These are phyloP conservation scores for Patagioenas fasciata DNA, from an alignment of 2,113 vertebrate genomes.

Conservation along the genomic window DNA sequence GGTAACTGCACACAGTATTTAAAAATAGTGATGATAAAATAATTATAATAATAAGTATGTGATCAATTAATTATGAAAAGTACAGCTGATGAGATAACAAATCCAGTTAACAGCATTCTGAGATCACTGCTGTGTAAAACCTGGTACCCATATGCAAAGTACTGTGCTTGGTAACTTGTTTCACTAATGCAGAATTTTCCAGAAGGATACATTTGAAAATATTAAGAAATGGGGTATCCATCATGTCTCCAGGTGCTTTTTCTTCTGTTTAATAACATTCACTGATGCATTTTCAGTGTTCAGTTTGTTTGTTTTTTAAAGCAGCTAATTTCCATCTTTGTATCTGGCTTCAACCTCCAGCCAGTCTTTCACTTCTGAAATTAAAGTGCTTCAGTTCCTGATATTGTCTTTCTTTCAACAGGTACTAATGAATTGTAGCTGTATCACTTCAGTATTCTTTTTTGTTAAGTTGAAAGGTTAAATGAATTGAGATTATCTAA, in stretches of 20 bases:
- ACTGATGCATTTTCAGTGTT: background rate
- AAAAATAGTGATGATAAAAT: background rate
- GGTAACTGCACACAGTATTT: background rate
- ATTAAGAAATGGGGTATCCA: background rate
- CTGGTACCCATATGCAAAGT: background rate
- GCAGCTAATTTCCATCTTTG: background rate
- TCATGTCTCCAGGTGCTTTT: background rate
- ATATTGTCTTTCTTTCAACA: background rate
- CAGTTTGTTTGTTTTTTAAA: background rate
- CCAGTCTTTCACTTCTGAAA: background rate
- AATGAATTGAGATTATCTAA: background rate
- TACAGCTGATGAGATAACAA: background rate
- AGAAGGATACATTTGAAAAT: background rate
- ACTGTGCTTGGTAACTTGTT: background rate
- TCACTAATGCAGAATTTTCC: background rate
- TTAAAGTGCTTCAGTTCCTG: background rate
- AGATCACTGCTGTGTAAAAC: background rate
- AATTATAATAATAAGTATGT: background rate
- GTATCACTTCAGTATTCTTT: background rate
- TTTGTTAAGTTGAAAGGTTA: background rate
- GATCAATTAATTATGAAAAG: background rate
- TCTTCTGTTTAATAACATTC: background rate
- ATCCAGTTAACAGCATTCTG: background rate
- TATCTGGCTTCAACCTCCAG: background rate
- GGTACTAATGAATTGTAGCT: background rate